Percentiles rank a stretch among this genome's conserved stretches.
Conservation (phyloP, 1,140 invertebrate genomes). For the Zaprionus ornatus region DNA sequence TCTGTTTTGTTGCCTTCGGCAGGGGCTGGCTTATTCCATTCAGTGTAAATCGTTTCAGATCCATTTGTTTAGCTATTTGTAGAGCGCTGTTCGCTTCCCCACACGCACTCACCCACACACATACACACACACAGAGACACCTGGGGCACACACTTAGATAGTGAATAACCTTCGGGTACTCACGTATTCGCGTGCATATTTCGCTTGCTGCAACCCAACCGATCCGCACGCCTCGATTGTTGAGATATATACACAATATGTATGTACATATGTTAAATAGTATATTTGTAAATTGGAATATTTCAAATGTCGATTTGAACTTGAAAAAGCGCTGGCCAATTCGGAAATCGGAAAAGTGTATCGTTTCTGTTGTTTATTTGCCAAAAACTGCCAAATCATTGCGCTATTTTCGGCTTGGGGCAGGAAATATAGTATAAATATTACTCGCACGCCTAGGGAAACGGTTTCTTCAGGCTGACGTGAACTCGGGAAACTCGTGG, state of each 20-base stretch:
- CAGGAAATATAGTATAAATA: constrained; percentile 41
- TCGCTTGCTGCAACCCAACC: constrained; percentile 39
- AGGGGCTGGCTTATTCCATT: constrained; percentile 41
- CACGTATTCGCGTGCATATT: constrained; percentile 35
- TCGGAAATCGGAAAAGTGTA: not conserved
- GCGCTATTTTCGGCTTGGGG: constrained; percentile 27
- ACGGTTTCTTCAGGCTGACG: constrained; percentile 13
- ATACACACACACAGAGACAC: constrained; percentile 9
- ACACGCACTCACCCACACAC: not conserved
- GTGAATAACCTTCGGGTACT: constrained; percentile 49
- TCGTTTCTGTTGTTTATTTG: constrained; percentile 20
- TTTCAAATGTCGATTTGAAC: not conserved
- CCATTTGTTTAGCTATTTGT: constrained; percentile 55
- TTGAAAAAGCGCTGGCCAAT: not conserved
- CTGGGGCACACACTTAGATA: constrained; percentile 10
- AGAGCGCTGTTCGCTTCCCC: constrained; percentile 10
- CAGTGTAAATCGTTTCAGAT: constrained; percentile 40
- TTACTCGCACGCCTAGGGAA: constrained; percentile 3
- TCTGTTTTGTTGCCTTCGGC: constrained; percentile 52
- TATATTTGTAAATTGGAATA: not conserved
- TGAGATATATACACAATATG: not conserved
- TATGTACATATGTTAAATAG: not conserved
- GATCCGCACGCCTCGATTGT: constrained; percentile 13
- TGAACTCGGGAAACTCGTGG: constrained; percentile 24
- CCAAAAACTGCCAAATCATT: constrained; percentile 54